Conservation (phyloP, 2,888 invertebrate genomes). For the Hoplodrina blanda region DNA sequence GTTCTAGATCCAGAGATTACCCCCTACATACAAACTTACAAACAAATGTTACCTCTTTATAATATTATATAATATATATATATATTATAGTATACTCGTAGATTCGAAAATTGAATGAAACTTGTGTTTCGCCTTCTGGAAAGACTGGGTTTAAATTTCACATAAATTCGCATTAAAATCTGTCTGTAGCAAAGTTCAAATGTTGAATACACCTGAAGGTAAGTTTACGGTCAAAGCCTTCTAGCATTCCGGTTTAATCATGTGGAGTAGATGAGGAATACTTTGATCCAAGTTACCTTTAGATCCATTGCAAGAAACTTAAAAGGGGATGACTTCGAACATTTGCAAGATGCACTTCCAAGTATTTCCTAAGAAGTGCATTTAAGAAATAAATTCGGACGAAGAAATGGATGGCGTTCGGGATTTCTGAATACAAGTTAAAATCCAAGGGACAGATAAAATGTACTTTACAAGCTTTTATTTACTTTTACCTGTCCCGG, state of each 20-base stretch:
- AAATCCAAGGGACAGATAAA: not conserved
- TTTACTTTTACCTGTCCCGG: too few species aligned
- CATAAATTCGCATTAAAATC: not conserved
- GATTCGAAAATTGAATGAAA: too few species aligned
- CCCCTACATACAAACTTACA: too few species aligned
- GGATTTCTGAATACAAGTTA: not conserved
- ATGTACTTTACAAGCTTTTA: too few species aligned
- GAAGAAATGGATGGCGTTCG: not conserved
- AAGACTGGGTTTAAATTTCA: too few species aligned
- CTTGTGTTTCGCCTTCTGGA: too few species aligned
- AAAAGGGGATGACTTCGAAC: not conserved
- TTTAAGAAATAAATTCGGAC: not conserved
- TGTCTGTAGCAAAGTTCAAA: not conserved
- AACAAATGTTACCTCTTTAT: too few species aligned
- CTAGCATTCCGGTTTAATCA: conserved; percentile 6
- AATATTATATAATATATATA: too few species aligned
- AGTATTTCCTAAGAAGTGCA: too few species aligned
- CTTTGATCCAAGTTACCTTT: conserved; percentile 4
- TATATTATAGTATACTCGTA: too few species aligned
- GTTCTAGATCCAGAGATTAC: too few species aligned
- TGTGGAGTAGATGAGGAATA: conserved; percentile 15
- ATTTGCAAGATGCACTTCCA: too few species aligned
- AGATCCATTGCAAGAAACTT: not conserved
- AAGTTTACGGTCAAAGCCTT: not conserved
- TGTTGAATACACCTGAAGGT: not conserved